A percentile compares a stretch with the other conserved stretches of the same genome.
Evolutionary conservation across 1,140 invertebrate species (phyloP).

Genomic region (Papilio machaon): DNA sequence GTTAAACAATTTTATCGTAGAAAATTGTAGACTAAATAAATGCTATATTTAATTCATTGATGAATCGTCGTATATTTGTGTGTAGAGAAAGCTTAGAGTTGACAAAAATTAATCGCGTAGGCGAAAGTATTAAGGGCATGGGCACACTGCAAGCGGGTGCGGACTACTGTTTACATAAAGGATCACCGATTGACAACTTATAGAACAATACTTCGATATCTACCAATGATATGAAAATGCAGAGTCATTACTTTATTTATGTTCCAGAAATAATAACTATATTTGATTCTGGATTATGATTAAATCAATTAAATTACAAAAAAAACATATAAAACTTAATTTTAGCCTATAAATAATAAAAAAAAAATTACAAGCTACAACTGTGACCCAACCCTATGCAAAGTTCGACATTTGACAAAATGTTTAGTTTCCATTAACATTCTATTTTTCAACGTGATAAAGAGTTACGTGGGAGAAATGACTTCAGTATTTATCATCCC

Average conservation of each 20-base stretch:
- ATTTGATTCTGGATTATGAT: too few species aligned
- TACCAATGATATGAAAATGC: not conserved
- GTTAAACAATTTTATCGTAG: not conserved
- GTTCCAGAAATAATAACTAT: too few species aligned
- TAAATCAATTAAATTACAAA: too few species aligned
- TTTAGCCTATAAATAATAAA: not conserved
- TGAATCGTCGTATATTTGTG: conserved; percentile 10
- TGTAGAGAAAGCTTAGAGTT: conserved; percentile 38
- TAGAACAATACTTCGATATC: not conserved
- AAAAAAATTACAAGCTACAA: not conserved
- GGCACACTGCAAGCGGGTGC: not conserved
- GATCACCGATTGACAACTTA: not conserved
- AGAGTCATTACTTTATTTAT: too few species aligned
- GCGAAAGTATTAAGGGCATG: conserved; percentile 25
- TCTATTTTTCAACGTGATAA: conserved; percentile 40
- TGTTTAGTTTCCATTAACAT: conserved; percentile 36
- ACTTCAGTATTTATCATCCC: conserved; percentile 34
- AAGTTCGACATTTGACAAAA: not conserved
- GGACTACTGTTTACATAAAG: not conserved
- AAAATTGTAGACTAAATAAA: not conserved
- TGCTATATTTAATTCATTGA: not conserved
- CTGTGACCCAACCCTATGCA: not conserved
- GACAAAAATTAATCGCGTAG: conserved; percentile 40
- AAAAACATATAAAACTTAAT: too few species aligned
- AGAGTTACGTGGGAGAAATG: conserved; percentile 40